Base-by-base conservation (phyloP, 2,888 invertebrate species). In the Trachelus stipa region DNA sequence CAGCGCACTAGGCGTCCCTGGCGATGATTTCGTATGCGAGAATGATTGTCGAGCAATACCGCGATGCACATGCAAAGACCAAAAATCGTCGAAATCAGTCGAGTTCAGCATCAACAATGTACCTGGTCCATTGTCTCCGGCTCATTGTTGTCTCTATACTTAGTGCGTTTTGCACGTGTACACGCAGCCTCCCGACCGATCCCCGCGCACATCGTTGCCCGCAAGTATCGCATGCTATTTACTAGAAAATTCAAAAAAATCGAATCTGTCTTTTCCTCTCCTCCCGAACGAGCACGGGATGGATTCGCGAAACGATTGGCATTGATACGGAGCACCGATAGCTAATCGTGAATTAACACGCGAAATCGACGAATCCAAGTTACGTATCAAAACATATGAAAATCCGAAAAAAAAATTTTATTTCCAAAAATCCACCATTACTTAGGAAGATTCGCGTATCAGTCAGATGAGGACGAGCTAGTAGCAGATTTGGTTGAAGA, bases 21-120 rank as follows among this genome's bases (percentile, higher is more conserved):
- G 86, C 87, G 85, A 90, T 90, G 90, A 90, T 90, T 90, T 90
- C 88, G 88, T 90, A 90, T 90, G 90, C 89, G 89, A 88, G 89
- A 90, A 90, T 90, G 86, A 90, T 89, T 90, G 89, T 89, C 87
- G 88, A 86, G 88, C 85, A 87, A 84, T 83, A 85, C 69, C 85
- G 86, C 87, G 88, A 87, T 86, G 90, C 87, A 87, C 88, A 87
- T 87, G 87, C 85, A 88, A 90, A 90, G 90, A 87, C 89, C 90
- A 90, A 90, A 91, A 91, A 91, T 91, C 88, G 89, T 90, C 89
- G 89, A 91, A 91, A 91, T 91, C 91, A 90, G 90, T 90, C 88
- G 91, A 90, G 91, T 91, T 90, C 90, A 91, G 90, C 90, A 91
- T 90, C 89, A 88, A 89, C 89, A 90, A 91, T 91, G 91, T 91